Base-by-base conservation (phyloP, 2,113 vertebrate genomes). In the Prunella himalayana region DNA sequence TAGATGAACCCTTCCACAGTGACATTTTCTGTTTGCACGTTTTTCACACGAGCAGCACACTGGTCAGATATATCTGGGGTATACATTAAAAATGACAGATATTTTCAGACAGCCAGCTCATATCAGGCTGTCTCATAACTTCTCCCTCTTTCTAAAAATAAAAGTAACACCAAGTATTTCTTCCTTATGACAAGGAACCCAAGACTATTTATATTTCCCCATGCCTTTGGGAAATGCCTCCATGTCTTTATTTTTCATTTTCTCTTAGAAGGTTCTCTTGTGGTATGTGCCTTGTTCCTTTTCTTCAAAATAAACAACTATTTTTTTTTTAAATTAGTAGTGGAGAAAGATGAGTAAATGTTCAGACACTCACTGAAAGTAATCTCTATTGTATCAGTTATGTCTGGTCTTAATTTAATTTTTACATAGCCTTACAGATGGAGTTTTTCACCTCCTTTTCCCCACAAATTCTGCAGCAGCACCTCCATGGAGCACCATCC, bases 121-220 rank as follows among this genome's bases (percentile, higher is more conserved):
- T 90, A 95, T 92, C 71, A 87, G 39, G 47, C 91, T 95, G 86
- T 77, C 94, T 97, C 88, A n/a, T 88, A 96, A 95, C 81, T 96
- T 94, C 86, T 94, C 83, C 39, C 4, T 16, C 59, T 90, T 94
- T 92, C 95, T 92, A 94, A 92, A 97, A 96, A 94, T 97, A 96
- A 86, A 94, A 90, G 44, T 69, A 94, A 88, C 88, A 96, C 81
- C 68, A 94, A 90, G 75, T 89, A 96, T 91, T 95, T 96, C 68
- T 91, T 91, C 68, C 53, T 69, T 92, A 68, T 91, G 86, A 97
- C 87, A 91, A n/a, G 78, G 88, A 97, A 86, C 19, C 45, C 60
- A 91, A 59, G 64, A 83, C 84, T 95, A 95, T 97, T 91, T 96
- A 82, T 95, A 96, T 68, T 88, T 88, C 77, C 42, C 28, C 24